These are phyloP conservation scores for Argynnis bischoffii DNA, from an alignment of 2,888 invertebrate species.

Conservation along the genomic window DNA sequence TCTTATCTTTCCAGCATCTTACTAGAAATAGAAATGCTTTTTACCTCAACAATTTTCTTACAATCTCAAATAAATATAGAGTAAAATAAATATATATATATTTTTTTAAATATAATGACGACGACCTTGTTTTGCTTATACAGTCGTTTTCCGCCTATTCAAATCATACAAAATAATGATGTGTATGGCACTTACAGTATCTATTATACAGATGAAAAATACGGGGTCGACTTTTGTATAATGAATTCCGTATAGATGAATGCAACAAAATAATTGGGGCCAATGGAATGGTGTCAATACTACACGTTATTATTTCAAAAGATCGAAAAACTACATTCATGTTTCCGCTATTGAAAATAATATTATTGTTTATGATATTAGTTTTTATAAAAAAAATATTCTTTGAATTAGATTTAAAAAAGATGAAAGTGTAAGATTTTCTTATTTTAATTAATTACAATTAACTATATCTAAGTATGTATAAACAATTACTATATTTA, in stretches of 20 bases:
- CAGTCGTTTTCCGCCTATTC: conserved; percentile 17
- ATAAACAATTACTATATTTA: no score
- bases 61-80: conserved; percentile 3
- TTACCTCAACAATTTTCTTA: conserved; percentile 1
- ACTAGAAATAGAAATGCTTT: conserved; percentile 1
- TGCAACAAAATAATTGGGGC: conserved; percentile 20
- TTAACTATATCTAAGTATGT: no score
- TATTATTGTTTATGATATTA: neutral
- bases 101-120: conserved; percentile 17
- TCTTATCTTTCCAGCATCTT: neutral
- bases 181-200: conserved; percentile 12
- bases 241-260: conserved; percentile 15
- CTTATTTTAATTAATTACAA: no score
- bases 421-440: no score
- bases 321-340: neutral
- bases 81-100: neutral
- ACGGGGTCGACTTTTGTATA: conserved; percentile 6
- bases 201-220: conserved; percentile 19
- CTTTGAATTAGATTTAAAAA: no score
- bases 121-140: conserved; percentile 18
- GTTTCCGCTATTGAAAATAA: conserved; percentile 4
- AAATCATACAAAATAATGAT: conserved; percentile 17
- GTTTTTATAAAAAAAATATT: no score
- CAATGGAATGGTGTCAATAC: conserved; percentile 21
- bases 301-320: conserved; percentile 7